Evolutionary conservation across 2,797 vertebrate genomes (phyloP).

Genomic region (Hypotaenidia okinawae): DNA sequence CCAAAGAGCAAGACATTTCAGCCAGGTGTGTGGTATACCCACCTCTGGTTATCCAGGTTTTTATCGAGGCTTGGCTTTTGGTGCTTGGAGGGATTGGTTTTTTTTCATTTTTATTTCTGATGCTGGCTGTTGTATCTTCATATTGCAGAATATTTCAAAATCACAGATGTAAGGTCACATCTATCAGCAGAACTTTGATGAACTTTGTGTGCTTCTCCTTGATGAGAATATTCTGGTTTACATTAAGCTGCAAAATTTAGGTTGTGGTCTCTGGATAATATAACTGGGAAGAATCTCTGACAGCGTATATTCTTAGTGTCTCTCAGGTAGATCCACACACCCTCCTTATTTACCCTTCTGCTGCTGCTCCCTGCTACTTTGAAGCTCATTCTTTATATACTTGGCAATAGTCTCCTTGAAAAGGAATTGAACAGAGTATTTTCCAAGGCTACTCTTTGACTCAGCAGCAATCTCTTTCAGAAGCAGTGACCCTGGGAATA

Average conservation of each 20-base stretch:
- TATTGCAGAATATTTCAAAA: not conserved
- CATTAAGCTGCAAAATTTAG: not conserved
- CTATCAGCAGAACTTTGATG: not conserved
- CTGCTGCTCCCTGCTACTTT: not conserved
- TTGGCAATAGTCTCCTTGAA: not conserved
- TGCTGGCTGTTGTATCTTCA: not conserved
- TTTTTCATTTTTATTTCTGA: not conserved
- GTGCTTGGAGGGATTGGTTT: not conserved
- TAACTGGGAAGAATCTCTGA: not conserved
- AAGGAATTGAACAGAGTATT: not conserved
- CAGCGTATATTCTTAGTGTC: not conserved
- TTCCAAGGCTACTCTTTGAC: constrained; percentile 2
- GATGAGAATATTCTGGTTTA: not conserved
- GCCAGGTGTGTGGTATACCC: not conserved
- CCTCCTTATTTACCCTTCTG: not conserved
- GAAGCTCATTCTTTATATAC: not conserved
- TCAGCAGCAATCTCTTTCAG: not conserved
- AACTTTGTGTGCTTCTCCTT: not conserved
- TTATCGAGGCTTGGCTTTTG: not conserved
- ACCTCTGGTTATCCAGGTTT: not conserved
- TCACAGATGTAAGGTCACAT: not conserved
- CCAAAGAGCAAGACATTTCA: not conserved
- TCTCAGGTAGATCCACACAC: not conserved
- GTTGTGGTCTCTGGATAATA: not conserved
- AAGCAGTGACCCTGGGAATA: constrained; percentile 12